A percentile compares a stretch with the other conserved stretches of the same genome.
phyloP scores from a whole-genome alignment of 2,888 invertebrate genomes.

The Salticus scenicus region DNA sequence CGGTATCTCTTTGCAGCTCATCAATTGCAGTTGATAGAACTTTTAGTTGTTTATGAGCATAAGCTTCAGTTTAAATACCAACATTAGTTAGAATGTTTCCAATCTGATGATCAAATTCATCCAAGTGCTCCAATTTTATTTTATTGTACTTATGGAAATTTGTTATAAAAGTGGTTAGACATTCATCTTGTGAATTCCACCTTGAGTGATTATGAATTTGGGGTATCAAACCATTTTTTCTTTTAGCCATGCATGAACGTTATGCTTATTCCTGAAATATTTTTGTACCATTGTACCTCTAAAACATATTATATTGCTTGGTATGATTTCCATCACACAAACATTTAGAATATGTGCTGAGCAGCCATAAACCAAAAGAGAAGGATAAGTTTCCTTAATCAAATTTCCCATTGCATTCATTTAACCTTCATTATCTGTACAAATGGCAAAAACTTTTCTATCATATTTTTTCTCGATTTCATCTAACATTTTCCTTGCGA shows the following conservation, averaged over 20 bases:
- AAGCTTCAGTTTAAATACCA: neutral
- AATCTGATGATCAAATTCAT: neutral
- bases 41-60: neutral
- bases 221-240: constrained; percentile 8
- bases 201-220: neutral
- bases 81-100: neutral
- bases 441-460: neutral
- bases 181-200: neutral
- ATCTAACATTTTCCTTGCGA: neutral
- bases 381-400: neutral
- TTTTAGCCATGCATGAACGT: constrained; percentile 9
- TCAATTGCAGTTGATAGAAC: neutral
- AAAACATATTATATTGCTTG: neutral
- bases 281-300: no score
- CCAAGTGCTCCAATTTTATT: neutral
- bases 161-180: neutral
- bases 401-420: neutral
- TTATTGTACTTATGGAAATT: neutral
- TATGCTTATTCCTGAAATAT: constrained; percentile 2
- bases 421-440: constrained; percentile 12
- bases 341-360: neutral
- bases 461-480: constrained; percentile 1
- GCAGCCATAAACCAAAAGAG: neutral
- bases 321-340: constrained; percentile 11
- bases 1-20: neutral